Evolutionary conservation across 2,888 invertebrate genomes (phyloP).

Genomic region (Leptinotarsa rubiginosa): DNA sequence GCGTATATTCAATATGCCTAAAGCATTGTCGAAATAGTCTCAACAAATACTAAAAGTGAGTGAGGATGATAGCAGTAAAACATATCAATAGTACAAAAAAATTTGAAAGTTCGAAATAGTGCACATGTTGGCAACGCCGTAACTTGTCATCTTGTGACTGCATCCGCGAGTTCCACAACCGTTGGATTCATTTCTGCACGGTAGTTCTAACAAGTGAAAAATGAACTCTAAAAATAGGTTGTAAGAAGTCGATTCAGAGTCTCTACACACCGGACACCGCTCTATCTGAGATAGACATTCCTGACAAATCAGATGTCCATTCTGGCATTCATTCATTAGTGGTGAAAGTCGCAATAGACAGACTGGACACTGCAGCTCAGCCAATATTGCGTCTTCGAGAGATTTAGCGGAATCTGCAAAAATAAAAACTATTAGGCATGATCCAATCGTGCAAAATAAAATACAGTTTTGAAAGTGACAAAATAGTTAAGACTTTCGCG

Average conservation of each 20-base stretch:
- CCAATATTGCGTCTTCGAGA: not conserved
- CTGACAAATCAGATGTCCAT: slow-evolving; percentile 53
- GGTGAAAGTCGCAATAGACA: slow-evolving; percentile 50
- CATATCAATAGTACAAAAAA: slow-evolving; percentile 47
- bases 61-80: slow-evolving; percentile 20
- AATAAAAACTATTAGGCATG: no score
- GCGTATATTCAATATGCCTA: no score
- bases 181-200: slow-evolving; percentile 44
- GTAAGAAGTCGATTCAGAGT: slow-evolving; percentile 22
- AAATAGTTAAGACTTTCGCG: no score
- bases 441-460: no score
- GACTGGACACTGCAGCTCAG: slow-evolving; percentile 46
- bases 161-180: slow-evolving; percentile 42
- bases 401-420: no score
- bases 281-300: slow-evolving; percentile 41
- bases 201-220: slow-evolving; percentile 37
- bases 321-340: slow-evolving; percentile 53
- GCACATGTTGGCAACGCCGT: no score
- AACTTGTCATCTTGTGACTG: no score
- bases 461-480: no score
- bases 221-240: slow-evolving; percentile 27
- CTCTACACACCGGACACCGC: slow-evolving; percentile 41
- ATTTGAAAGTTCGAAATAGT: no score
- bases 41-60: no score
- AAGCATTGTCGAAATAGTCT: no score